Base-by-base conservation (phyloP, 2,888 invertebrate genomes). In the Noctua pronuba region DNA sequence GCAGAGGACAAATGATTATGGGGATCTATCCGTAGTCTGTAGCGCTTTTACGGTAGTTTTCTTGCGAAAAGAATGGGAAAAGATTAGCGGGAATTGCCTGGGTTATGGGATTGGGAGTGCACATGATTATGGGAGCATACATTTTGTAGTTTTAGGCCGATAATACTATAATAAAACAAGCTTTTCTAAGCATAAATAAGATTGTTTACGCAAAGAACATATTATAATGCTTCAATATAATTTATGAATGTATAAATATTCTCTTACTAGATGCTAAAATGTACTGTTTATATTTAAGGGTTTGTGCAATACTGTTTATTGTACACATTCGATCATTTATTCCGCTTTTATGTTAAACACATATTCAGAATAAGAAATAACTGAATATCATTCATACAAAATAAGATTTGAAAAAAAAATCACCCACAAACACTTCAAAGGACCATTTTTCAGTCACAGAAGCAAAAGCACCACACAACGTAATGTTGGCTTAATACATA, bases 1-100 rank as follows among this genome's bases (percentile, higher is more conserved):
- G 81, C 76, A 65, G 73, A 73, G 55, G 72, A 86, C 85, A 85
- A 85, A 85, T 85, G 84, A 86, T 78, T 76, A 85, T 80, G 77
- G 80, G 71, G 83, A 83, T 86, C 75, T 79, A 44, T 73, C 66
- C 62, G 71, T 62, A 55, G 79, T 67, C 62, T 62, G 79, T 66
- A 49, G 55, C 66, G 44, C 70, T 72, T 58, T 67, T 66, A 60
- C 60, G 60, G 75, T 73, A 71, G 75, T 86, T 79, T 82, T 83
- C 70, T 75, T 70, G 64, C 64, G 46, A 62, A 82, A 84, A 79
- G 64, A 73, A 84, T 83, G 83, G 49, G n/a, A 79, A 75, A 58
- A 73, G 64, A 75, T 84, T 86, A 84, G 69, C 11, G 46, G 18
- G 35, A 80, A 73, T 71, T 66, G 79, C 41, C 52, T 58, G 46